These are phyloP conservation scores for Phengaris alcon DNA, from an alignment of 2,888 invertebrate genomes.

Conservation along the genomic window DNA sequence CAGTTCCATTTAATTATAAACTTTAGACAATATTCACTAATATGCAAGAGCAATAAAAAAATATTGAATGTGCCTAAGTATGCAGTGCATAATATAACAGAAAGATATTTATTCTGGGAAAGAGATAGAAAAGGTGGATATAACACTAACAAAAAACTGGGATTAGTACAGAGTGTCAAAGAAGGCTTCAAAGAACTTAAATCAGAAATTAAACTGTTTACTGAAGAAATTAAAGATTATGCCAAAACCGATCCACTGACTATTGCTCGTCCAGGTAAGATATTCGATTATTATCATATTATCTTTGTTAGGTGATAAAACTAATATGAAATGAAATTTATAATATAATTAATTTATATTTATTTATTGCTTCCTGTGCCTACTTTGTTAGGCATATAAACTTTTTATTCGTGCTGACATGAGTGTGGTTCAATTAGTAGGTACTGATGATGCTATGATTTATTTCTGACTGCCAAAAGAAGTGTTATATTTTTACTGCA, in stretches of 20 bases:
- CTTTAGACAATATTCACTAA: not conserved
- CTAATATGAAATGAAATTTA: no score
- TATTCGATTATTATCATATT: no score
- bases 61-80: slow-evolving; percentile 40
- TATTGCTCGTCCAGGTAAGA: slow-evolving; percentile 73
- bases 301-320: no score
- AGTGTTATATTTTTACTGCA: no score
- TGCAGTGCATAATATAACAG: slow-evolving; percentile 39
- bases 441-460: no score
- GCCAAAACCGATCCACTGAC: slow-evolving; percentile 81
- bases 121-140: slow-evolving; percentile 81
- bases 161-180: slow-evolving; percentile 73
- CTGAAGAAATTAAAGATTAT: slow-evolving; percentile 83
- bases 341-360: no score
- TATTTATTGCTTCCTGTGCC: no score
- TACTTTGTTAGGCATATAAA: no score
- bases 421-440: no score
- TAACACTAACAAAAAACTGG: slow-evolving; percentile 51
- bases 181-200: slow-evolving; percentile 83
- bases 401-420: no score
- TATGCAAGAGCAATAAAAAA: slow-evolving; percentile 38
- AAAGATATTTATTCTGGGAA: slow-evolving; percentile 77
- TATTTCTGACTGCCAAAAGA: no score
- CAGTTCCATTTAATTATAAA: slow-evolving; percentile 5
- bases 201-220: slow-evolving; percentile 82